phyloP scores from a whole-genome alignment of 2,888 invertebrate species.

The Folsomia manolachei region DNA sequence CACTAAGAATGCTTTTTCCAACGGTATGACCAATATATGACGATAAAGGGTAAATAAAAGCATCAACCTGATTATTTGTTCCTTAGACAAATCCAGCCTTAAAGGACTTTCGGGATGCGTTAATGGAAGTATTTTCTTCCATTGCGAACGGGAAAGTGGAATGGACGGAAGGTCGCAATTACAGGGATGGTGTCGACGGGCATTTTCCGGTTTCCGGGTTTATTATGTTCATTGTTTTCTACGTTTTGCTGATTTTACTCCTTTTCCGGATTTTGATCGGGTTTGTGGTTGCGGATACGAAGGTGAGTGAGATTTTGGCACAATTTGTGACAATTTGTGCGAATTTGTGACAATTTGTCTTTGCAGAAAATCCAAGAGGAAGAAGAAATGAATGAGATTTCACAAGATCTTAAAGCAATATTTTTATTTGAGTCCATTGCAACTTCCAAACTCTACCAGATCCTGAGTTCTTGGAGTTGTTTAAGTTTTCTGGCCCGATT shows the following conservation, averaged over 20 bases:
- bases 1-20: conserved; percentile 23
- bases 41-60: not conserved
- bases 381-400: conserved; percentile 21
- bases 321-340: not conserved
- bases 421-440: conserved; percentile 20
- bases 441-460: not conserved
- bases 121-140: conserved; percentile 16
- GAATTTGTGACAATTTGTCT: not conserved
- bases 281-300: conserved; percentile 26
- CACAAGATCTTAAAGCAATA: conserved; percentile 14
- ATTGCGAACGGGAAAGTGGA: conserved; percentile 21
- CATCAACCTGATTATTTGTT: not conserved
- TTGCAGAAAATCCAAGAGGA: conserved; percentile 26
- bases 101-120: conserved; percentile 3
- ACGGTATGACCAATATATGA: too few species aligned
- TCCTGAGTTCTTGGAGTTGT: not conserved
- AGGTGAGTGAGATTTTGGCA: conserved; percentile 6
- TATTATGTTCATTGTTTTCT: conserved; percentile 19
- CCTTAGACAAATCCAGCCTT: not conserved
- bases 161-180: conserved; percentile 13
- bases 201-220: conserved; percentile 20
- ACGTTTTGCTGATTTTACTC: conserved; percentile 18
- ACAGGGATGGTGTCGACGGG: not conserved
- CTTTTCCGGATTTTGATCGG: conserved; percentile 23
- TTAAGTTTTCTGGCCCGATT: not conserved